Conservation (phyloP, 2,888 invertebrate genomes). For the Sarcophaga subvicina region DNA sequence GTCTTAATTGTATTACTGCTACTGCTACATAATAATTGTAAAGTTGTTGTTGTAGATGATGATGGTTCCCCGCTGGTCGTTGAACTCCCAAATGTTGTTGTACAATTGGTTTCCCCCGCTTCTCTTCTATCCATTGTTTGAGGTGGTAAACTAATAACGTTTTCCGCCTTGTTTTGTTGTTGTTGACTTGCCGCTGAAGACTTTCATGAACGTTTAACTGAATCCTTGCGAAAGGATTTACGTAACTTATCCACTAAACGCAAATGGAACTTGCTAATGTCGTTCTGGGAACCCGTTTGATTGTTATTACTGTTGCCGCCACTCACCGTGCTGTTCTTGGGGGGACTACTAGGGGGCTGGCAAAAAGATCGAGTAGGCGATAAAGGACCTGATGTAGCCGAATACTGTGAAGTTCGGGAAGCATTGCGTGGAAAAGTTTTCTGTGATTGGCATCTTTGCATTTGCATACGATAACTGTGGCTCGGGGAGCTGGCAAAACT, state of each 20-base stretch:
- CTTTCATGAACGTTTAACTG: conserved; percentile 79
- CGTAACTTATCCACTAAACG: conserved; percentile 88
- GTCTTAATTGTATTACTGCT: conserved; percentile 54
- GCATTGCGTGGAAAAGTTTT: conserved; percentile 85
- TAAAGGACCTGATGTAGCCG: conserved; percentile 83
- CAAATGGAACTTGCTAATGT: conserved; percentile 88
- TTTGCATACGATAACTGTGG: conserved; percentile 81
- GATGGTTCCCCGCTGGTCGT: conserved; percentile 19
- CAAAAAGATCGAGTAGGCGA: conserved; percentile 85
- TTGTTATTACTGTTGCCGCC: conserved; percentile 51
- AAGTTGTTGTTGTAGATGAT: conserved; percentile 29
- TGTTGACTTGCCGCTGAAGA: conserved; percentile 62
- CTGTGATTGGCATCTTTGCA: conserved; percentile 82
- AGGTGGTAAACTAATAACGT: neutral
- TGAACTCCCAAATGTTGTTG: conserved; percentile 58
- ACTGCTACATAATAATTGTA: conserved; percentile 5
- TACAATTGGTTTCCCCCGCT: conserved; percentile 69
- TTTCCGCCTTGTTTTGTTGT: conserved; percentile 58
- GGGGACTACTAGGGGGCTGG: conserved; percentile 80
- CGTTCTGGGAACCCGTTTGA: conserved; percentile 83
- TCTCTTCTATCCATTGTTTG: conserved; percentile 69
- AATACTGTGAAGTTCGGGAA: conserved; percentile 84
- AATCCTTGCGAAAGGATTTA: conserved; percentile 84
- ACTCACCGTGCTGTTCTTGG: conserved; percentile 71
- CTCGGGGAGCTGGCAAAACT: conserved; percentile 83